A percentile compares a stretch with the other conserved stretches of the same genome.
phyloP scores from a whole-genome alignment of 2,113 vertebrate species.

The human (Homo sapiens) region DNA sequence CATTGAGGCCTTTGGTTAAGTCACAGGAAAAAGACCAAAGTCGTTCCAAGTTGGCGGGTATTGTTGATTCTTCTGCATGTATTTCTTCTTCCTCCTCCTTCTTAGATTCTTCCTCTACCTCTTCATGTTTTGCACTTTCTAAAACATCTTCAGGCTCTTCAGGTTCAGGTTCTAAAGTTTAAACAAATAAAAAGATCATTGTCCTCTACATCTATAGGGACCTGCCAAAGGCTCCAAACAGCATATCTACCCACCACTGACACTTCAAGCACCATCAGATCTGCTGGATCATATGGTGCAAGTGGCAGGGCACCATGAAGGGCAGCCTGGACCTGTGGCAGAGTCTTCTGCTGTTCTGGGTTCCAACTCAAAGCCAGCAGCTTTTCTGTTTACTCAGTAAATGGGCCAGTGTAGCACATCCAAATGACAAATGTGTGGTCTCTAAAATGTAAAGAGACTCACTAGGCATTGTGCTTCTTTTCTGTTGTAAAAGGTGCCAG shows the following conservation, averaged over 20 bases:
- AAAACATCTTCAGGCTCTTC: background rate
- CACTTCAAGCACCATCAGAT: background rate
- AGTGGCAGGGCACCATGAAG: background rate
- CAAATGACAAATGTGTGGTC: background rate
- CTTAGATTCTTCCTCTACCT: background rate
- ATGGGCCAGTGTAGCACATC: background rate
- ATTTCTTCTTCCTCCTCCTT: slow-evolving; percentile 50
- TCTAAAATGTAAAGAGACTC: background rate
- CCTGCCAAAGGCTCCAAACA: background rate
- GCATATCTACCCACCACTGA: background rate
- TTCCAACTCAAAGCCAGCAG: background rate
- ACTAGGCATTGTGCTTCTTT: background rate
- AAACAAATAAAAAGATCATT: background rate
- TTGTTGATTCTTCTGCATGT: background rate
- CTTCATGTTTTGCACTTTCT: background rate
- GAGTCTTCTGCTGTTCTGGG: background rate
- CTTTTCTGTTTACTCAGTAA: background rate
- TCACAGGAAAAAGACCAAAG: slow-evolving; percentile 92
- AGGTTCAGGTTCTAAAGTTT: slow-evolving; percentile 62
- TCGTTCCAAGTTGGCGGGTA: slow-evolving; percentile 82
- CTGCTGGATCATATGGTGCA: background rate
- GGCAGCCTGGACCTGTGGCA: background rate
- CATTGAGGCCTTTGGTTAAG: slow-evolving; percentile 83
- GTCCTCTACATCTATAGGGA: background rate
- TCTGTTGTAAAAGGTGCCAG: background rate